A percentile compares a stretch with the other conserved stretches of the same genome.
Conservation (phyloP, 2,888 invertebrate species). For the Lapara coniferarum region DNA sequence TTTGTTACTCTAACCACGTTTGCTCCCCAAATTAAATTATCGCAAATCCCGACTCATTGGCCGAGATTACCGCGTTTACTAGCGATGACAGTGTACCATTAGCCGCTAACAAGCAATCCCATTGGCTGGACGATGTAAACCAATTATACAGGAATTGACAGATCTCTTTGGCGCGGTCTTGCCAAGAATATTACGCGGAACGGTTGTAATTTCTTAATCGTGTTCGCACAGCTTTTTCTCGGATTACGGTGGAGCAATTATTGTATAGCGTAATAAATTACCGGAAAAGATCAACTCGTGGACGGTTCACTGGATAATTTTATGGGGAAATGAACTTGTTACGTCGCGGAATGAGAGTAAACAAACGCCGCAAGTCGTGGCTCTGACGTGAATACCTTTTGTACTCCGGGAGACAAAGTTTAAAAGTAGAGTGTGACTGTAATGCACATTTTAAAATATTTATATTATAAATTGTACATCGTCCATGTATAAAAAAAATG, state of each 20-base stretch:
- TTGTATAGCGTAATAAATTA: constrained; percentile 22
- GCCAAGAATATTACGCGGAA: neutral
- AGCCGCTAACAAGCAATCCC: constrained; percentile 45
- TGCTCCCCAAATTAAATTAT: constrained; percentile 54
- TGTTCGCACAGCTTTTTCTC: neutral
- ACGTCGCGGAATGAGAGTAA: neutral
- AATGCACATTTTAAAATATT: too few species aligned
- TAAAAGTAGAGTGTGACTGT: neutral
- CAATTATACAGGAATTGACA: constrained; percentile 49
- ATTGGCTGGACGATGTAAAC: constrained; percentile 37
- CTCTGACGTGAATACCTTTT: neutral
- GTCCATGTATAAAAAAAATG: too few species aligned
- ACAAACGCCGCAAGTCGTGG: neutral
- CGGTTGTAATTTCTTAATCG: constrained; percentile 11
- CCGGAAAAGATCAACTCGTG: constrained; percentile 11
- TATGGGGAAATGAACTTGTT: neutral
- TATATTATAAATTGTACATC: too few species aligned
- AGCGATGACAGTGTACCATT: constrained; percentile 45
- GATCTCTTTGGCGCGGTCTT: constrained; percentile 33
- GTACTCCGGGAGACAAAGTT: neutral
- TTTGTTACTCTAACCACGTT: constrained; percentile 44
- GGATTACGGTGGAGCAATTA: constrained; percentile 12
- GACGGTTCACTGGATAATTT: constrained; percentile 7
- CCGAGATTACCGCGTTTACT: constrained; percentile 44
- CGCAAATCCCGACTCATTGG: constrained; percentile 50